phyloP scores from a whole-genome alignment of 2,797 vertebrate species.

The Spinibarbus caldwelli region DNA sequence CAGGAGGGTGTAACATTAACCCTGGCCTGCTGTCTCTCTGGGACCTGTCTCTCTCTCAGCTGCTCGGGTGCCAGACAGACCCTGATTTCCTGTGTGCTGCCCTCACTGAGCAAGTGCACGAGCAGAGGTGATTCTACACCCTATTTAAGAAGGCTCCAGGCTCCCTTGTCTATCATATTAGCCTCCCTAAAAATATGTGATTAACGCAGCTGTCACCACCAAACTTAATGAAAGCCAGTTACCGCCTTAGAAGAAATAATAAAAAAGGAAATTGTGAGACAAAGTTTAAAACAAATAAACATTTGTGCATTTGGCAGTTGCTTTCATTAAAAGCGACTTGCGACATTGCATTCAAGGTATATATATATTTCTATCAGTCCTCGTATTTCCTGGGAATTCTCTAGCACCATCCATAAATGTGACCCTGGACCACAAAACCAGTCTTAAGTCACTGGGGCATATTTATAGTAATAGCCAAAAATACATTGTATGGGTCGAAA shows the following conservation, averaged over 20 bases:
- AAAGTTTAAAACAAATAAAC: not conserved
- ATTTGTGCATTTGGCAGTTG: not conserved
- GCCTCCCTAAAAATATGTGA: constrained; percentile 23
- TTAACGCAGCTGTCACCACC: constrained; percentile 22
- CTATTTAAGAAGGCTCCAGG: constrained; percentile 1
- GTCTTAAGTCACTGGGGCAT: too few relatives aligned
- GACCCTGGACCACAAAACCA: too few relatives aligned
- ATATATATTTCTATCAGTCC: not conserved
- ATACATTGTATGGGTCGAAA: too few relatives aligned
- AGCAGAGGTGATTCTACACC: constrained; percentile 8
- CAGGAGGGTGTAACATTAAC: constrained; percentile 55
- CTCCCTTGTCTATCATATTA: constrained; percentile 12
- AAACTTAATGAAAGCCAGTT: not conserved
- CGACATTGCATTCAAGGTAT: not conserved
- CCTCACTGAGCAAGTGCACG: constrained; percentile 23
- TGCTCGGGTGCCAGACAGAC: constrained; percentile 29
- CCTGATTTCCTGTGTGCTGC: constrained; percentile 34
- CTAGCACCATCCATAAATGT: not conserved
- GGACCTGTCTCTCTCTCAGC: constrained; percentile 34
- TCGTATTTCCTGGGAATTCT: not conserved
- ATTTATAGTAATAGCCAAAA: too few relatives aligned
- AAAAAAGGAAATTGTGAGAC: not conserved
- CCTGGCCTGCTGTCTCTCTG: constrained; percentile 45
- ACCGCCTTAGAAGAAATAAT: not conserved
- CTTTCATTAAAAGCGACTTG: not conserved